These are phyloP conservation scores for Clistopyga incitator DNA, from an alignment of 2,888 invertebrate genomes.

Conservation along the genomic window DNA sequence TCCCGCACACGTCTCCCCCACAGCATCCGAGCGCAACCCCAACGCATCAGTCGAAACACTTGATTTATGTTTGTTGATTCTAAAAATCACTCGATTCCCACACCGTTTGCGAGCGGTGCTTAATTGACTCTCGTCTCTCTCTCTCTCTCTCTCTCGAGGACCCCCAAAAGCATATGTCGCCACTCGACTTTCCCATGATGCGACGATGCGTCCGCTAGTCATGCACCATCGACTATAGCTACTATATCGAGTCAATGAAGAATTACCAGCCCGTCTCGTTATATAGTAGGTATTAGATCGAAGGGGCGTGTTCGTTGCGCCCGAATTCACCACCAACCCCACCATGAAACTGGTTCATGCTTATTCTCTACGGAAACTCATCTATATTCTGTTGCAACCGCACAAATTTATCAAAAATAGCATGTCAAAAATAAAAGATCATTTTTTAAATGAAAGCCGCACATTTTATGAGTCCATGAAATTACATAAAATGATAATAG, in stretches of 20 bases:
- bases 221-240: constrained; percentile 15
- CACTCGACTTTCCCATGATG: constrained; percentile 79
- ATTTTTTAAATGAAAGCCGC: too few relatives aligned
- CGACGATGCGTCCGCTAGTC: constrained; percentile 40
- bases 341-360: constrained; percentile 24
- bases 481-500: neutral
- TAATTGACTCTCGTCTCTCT: constrained; percentile 73
- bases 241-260: constrained; percentile 52
- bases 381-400: neutral
- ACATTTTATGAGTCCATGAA: too few relatives aligned
- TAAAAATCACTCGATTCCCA: constrained; percentile 80
- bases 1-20: constrained; percentile 4
- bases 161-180: constrained; percentile 74
- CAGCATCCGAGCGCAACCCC: neutral
- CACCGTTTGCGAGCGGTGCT: constrained; percentile 70
- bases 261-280: constrained; percentile 50
- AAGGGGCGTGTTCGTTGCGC: constrained; percentile 62
- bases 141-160: constrained; percentile 2
- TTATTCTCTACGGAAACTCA: neutral
- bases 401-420: neutral
- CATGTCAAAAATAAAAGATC: too few relatives aligned
- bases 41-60: constrained; percentile 69
- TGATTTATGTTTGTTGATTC: constrained; percentile 81
- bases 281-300: constrained; percentile 44
- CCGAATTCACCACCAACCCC: constrained; percentile 42